phyloP scores from a whole-genome alignment of 2,888 invertebrate genomes.

The Melinaea menophilus region DNA sequence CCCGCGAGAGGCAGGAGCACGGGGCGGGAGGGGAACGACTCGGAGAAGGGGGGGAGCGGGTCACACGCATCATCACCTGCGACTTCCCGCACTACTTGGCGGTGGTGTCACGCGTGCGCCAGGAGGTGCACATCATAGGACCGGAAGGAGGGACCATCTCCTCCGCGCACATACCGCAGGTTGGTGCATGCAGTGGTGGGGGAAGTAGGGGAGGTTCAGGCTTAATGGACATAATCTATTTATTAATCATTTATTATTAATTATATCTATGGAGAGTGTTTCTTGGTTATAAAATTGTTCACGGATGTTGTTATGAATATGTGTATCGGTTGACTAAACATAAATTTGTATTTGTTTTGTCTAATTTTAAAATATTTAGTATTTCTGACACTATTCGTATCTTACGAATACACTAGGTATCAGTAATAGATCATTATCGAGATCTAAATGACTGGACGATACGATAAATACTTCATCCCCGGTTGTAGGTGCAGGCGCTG shows the following conservation, averaged over 20 bases:
- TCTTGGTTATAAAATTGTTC: no score
- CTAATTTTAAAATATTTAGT: no score
- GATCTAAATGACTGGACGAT: not conserved
- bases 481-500: constrained; percentile 80
- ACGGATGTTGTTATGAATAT: no score
- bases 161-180: constrained; percentile 92
- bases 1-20: constrained; percentile 93
- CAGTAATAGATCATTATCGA: not conserved
- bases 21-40: constrained; percentile 58
- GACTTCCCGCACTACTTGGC: constrained; percentile 99
- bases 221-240: no score
- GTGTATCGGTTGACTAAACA: no score
- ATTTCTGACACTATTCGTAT: no score
- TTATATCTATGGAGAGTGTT: no score
- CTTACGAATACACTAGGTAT: no score
- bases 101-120: constrained; percentile 94
- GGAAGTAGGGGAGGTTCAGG: no score
- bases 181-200: constrained; percentile 20
- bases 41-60: constrained; percentile 87
- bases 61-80: constrained; percentile 95
- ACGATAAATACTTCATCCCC: not conserved
- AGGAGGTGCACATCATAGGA: constrained; percentile 98
- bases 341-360: no score
- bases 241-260: no score
- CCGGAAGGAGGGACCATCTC: constrained; percentile 98